Conservation (phyloP, 2,113 vertebrate genomes). For the Leptobrachium leishanense region DNA sequence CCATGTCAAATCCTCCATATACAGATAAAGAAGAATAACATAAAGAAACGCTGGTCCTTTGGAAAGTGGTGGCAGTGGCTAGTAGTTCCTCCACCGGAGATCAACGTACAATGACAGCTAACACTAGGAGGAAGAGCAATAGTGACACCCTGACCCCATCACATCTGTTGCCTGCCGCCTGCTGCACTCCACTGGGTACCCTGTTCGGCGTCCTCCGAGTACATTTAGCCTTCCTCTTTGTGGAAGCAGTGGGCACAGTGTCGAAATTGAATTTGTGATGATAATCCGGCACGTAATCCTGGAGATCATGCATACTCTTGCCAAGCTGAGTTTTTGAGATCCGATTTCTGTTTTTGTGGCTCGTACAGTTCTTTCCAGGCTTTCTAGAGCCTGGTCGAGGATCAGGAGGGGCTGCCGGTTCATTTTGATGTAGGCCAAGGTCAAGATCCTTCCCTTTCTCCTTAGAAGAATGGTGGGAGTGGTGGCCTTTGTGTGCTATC, state of each 20-base stretch:
- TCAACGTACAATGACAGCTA: constrained; percentile 75
- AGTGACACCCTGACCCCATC: constrained; percentile 59
- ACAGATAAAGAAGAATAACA: constrained; percentile 67
- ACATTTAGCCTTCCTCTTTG: constrained; percentile 72
- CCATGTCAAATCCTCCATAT: constrained; percentile 60
- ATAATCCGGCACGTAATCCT: constrained; percentile 75
- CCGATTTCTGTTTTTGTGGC: constrained; percentile 74
- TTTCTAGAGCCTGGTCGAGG: constrained; percentile 69
- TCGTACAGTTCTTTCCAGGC: constrained; percentile 81
- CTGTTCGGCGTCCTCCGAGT: constrained; percentile 77
- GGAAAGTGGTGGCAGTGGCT: constrained; percentile 67
- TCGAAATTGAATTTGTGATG: constrained; percentile 71
- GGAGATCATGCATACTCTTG: constrained; percentile 74
- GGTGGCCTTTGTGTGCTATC: constrained; percentile 79
- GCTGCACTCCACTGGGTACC: constrained; percentile 88
- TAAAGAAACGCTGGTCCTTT: constrained; percentile 70
- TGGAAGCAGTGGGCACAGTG: constrained; percentile 63
- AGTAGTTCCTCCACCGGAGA: constrained; percentile 42
- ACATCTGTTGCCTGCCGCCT: constrained; percentile 67
- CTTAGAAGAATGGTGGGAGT: constrained; percentile 62
- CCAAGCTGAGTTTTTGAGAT: constrained; percentile 62
- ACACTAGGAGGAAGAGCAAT: constrained; percentile 68
- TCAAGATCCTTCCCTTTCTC: constrained; percentile 63
- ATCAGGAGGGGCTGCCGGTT: constrained; percentile 63
- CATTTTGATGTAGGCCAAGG: constrained; percentile 61